Base-by-base conservation (phyloP, 1,140 invertebrate genomes). In the Bombus pyrosoma region DNA sequence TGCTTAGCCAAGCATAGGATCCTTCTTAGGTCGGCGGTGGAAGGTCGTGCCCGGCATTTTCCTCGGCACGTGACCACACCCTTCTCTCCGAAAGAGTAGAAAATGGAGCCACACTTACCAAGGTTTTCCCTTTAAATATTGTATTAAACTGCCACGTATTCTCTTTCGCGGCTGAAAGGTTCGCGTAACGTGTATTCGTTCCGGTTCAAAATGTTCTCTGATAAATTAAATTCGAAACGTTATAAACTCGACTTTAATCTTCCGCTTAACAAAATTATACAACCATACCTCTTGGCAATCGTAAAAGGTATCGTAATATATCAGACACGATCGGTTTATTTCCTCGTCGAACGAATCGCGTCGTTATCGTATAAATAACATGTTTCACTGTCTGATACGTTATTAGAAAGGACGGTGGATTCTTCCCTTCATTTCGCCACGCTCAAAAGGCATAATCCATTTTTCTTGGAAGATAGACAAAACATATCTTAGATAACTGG, bases 101-200 rank as follows among this genome's bases (percentile, higher is more conserved):
- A 92, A 92, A 91, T 90, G 85, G 87, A 86, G 69, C 82, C 81
- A 81, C 86, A 78, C 85, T 91, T 87, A 90, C 79, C 74, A 37
- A 25, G 64, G 75, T 32, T 78, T 81, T 82, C 53, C 76, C 81
- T 76, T 85, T 93, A 92, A 94, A 94, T 93, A 94, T 93, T 93
- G 85, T 87, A 94, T 92, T 92, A 92, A 90, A 87, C 89, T 91
- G 85, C 82, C 91, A 91, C 91, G 91, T 91, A 92, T 91, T 91
- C 81, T 72, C 86, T 89, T 74, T 68, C 64, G 34, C 59, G 76
- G 47, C 41, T n/a, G 57, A 66, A 80, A 87, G 74, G 41, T 68
- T n/a, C 79, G 69, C 59, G 78, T 73, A 80, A 43, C 37, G 57
- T 34, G 41, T 72, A 32, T 82, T 66, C 69, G 37, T 77, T 79